Evolutionary conservation across 2,113 vertebrate genomes (phyloP).

Genomic region (Hypomesus transpacificus): DNA sequence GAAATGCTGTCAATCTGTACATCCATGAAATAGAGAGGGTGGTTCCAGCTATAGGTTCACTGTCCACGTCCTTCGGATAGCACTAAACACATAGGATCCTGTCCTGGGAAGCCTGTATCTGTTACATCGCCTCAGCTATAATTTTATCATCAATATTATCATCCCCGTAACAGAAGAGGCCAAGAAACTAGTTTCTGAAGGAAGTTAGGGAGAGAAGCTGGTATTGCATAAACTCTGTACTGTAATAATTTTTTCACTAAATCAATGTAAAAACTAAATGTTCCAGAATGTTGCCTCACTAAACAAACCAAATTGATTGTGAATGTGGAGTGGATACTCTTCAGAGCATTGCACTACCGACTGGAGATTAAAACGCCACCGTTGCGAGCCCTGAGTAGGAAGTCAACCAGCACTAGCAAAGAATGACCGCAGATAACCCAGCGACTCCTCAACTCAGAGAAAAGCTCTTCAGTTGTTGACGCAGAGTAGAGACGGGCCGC

Average conservation of each 20-base stretch:
- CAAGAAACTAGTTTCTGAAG: constrained; percentile 19
- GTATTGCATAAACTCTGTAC: no score
- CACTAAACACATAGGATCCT: constrained; percentile 15
- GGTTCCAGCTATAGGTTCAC: background rate
- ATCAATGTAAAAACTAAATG: background rate
- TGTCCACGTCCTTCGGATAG: constrained; percentile 34
- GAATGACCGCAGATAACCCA: background rate
- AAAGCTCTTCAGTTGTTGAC: constrained; percentile 19
- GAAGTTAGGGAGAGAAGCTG: background rate
- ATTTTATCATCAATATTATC: constrained; percentile 22
- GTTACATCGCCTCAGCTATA: constrained; percentile 37
- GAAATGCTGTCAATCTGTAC: background rate
- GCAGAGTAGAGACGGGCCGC: background rate
- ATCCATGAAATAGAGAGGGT: background rate
- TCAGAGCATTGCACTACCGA: no score
- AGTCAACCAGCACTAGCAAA: background rate
- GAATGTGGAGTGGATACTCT: no score
- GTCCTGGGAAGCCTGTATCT: constrained; percentile 30
- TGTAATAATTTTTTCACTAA: no score
- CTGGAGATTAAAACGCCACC: no score
- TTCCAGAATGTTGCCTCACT: constrained; percentile 1
- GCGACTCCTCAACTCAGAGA: constrained; percentile 16
- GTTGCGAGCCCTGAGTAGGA: no score
- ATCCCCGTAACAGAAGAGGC: constrained; percentile 18
- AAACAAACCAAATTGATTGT: background rate